Conservation (phyloP, 2,797 vertebrate genomes). For the Kryptopterus vitreolus region DNA sequence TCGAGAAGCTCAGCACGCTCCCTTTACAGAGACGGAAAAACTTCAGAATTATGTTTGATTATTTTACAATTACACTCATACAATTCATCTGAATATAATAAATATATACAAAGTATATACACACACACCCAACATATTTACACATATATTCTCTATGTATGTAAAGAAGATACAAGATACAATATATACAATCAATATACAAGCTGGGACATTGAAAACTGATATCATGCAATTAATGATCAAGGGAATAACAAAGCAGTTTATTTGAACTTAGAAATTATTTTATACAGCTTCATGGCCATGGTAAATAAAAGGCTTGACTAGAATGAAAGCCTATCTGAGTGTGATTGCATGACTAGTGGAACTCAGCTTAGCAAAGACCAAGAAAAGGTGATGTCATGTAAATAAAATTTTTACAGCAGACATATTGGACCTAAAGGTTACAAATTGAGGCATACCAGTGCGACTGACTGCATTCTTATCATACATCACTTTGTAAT, state of each 20-base stretch:
- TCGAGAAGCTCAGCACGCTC: conserved; percentile 90
- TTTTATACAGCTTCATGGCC: no score
- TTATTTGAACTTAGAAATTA: no score
- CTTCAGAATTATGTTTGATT: neutral
- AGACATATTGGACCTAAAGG: conserved; percentile 1
- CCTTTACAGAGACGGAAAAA: conserved; percentile 66
- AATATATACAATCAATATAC: neutral
- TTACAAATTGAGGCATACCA: neutral
- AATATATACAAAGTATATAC: no score
- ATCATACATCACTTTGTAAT: conserved; percentile 8
- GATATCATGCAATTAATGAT: neutral
- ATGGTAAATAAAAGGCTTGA: neutral
- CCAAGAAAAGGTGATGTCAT: neutral
- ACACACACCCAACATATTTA: no score
- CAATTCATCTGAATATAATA: no score
- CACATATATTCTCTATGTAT: no score
- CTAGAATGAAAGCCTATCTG: neutral
- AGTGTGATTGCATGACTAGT: neutral
- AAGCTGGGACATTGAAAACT: neutral
- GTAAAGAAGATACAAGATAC: no score
- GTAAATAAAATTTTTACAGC: neutral
- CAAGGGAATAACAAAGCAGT: no score
- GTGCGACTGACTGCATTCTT: neutral
- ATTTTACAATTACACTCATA: neutral
- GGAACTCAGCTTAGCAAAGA: neutral